phyloP scores from a whole-genome alignment of 2,888 invertebrate species.

The Cephus sareptanus region DNA sequence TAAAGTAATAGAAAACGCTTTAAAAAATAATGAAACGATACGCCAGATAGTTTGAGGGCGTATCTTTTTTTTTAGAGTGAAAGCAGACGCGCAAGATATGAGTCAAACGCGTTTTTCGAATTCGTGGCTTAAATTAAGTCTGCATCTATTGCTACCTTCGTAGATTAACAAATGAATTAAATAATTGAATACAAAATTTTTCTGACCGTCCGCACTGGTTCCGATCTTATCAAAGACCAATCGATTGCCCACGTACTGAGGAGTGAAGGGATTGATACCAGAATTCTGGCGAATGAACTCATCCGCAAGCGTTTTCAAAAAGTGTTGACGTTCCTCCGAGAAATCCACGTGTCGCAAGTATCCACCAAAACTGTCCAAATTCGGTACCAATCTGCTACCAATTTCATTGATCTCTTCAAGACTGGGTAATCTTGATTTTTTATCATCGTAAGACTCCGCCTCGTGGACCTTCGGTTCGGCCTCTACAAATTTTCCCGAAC shows the following conservation, averaged over 20 bases:
- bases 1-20: not conserved
- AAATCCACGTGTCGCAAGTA: constrained; percentile 36
- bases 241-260: constrained; percentile 34
- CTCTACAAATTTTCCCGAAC: constrained; percentile 4
- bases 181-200: constrained; percentile 43
- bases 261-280: constrained; percentile 16
- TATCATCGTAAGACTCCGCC: constrained; percentile 7
- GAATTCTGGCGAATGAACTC: constrained; percentile 26
- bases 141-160: constrained; percentile 49
- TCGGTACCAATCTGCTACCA: constrained; percentile 33
- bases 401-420: constrained; percentile 39
- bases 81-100: not conserved
- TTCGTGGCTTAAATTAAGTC: constrained; percentile 27
- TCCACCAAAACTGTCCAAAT: constrained; percentile 39
- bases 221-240: constrained; percentile 28
- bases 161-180: constrained; percentile 72
- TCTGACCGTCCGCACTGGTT: constrained; percentile 8
- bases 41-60: not conserved
- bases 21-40: not conserved
- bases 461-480: constrained; percentile 4
- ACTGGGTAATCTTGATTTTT: constrained; percentile 29
- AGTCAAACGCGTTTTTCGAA: constrained; percentile 23
- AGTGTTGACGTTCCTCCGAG: constrained; percentile 37
- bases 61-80: not conserved
- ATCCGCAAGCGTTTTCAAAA: constrained; percentile 36